A percentile compares a stretch with the other conserved stretches of the same genome.
Evolutionary conservation across 2,113 vertebrate genomes (phyloP).

Genomic region (Thamnaconus septentrionalis): DNA sequence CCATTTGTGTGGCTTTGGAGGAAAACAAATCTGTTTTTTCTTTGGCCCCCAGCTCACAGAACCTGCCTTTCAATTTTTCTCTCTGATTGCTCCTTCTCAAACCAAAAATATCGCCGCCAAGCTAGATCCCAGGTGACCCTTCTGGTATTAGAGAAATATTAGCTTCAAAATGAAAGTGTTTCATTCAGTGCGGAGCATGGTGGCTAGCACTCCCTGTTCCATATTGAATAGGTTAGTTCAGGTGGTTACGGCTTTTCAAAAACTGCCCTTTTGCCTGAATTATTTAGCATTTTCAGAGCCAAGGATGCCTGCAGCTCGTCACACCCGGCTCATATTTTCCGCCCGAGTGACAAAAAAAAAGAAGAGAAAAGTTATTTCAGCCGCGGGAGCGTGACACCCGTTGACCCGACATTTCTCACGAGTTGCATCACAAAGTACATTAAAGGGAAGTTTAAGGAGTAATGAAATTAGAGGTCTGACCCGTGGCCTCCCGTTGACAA

Average conservation of each 20-base stretch:
- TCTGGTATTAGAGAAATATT: conserved; percentile 38
- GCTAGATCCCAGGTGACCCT: conserved; percentile 5
- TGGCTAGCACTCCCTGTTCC: background rate
- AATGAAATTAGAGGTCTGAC: conserved; percentile 30
- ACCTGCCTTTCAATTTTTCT: conserved; percentile 14
- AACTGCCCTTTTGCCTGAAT: conserved; percentile 59
- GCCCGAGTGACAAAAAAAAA: background rate
- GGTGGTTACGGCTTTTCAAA: conserved; percentile 40
- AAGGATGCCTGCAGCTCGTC: conserved; percentile 13
- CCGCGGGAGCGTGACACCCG: conserved; percentile 12
- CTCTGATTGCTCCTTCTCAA: conserved; percentile 9
- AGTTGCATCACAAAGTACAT: conserved; percentile 16
- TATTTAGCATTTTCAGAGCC: conserved; percentile 56
- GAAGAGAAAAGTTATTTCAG: conserved; percentile 13
- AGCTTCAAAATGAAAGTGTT: conserved; percentile 41
- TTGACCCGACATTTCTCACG: conserved; percentile 48
- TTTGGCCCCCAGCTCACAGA: background rate
- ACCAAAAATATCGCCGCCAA: conserved; percentile 33
- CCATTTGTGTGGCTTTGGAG: no score
- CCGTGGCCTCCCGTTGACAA: conserved; percentile 5
- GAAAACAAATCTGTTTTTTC: no score
- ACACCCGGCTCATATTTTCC: conserved; percentile 23
- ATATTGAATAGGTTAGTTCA: conserved; percentile 37
- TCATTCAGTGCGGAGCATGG: conserved; percentile 19
- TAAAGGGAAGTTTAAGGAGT: conserved; percentile 18